Evolutionary conservation across 1,140 invertebrate genomes (phyloP), one percentile per base, ranked within the genome.

Genomic region (Neodiprion virginianus): DNA sequence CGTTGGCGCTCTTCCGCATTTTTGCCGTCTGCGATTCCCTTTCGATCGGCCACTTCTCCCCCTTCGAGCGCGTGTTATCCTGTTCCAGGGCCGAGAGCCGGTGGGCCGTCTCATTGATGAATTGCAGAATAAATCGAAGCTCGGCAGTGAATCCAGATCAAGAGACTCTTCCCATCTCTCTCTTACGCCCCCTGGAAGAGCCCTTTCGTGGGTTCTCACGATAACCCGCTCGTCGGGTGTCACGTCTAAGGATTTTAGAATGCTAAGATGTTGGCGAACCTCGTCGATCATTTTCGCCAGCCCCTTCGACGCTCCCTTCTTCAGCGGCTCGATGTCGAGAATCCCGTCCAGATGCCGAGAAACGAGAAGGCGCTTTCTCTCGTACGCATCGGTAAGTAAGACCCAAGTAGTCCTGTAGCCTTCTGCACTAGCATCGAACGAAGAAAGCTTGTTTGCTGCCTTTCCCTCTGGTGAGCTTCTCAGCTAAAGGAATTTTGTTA

Each of bases 121-220:
- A 72, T 17, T 72, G 47, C 40, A 72, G 28, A 75, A 72, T 67
- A 72, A 23, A 11, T 72, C 50, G 11, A 75, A 49, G 50, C 11
- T 75, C 21, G 70, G 74, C 14, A 75, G 12, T 14, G 69, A 14
- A 68, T 75, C 74, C n/a, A 75, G 23, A n/a, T 21, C 40, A 1
- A 75, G 23, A 8, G 69, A 10, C 72, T 75, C 74, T 48, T 75
- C 74, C 66, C 65, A 75, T 67, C 69, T 75, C 8, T 48, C 17
- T 11, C 74, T 61, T 9, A 75, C 69, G 21, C 68, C 70, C 14
- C 21, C 1, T 11, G 74, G 71, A 14, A 71, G 40, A 11, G 69
- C 67, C 12, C 68, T 69, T 47, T 75, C 74, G 17, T 21, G 17
- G 17, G 17, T 21, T 21, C 0, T 21, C 17, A 21, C 28, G 71